Percentiles rank a stretch among this genome's conserved stretches.
These are phyloP conservation scores for Nemapogon koenigi DNA, from an alignment of 2,888 invertebrate species.

Conservation along the genomic window DNA sequence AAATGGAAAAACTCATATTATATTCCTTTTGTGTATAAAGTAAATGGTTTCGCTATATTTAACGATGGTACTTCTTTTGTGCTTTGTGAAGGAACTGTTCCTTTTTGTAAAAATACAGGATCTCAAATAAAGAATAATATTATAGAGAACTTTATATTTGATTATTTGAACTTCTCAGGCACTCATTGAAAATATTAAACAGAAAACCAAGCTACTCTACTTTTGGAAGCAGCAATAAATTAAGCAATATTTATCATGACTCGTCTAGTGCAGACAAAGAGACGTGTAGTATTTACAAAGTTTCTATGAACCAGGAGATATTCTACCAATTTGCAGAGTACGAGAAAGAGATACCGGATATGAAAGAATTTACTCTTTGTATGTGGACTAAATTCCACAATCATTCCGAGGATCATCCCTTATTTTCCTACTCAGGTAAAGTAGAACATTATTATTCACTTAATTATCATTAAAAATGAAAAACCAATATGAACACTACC, in stretches of 20 bases:
- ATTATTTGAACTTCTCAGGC: conserved; percentile 25
- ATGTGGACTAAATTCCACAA: conserved; percentile 85
- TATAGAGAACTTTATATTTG: too few species aligned
- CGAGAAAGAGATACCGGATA: conserved; percentile 72
- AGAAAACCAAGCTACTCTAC: conserved; percentile 25
- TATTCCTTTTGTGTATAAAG: too few species aligned
- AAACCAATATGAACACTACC: too few species aligned
- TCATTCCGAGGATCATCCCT: conserved; percentile 81
- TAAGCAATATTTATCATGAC: conserved; percentile 20
- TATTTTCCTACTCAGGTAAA: conserved; percentile 84
- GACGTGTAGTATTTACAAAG: conserved; percentile 72
- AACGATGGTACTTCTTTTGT: too few species aligned
- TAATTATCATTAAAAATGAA: too few species aligned
- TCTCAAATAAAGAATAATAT: too few species aligned
- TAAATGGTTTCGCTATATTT: too few species aligned
- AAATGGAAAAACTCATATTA: too few species aligned
- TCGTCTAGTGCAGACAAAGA: conserved; percentile 39
- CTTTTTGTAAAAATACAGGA: too few species aligned
- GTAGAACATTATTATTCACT: too few species aligned
- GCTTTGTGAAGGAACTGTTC: too few species aligned
- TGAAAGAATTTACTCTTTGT: conserved; percentile 85
- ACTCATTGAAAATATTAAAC: conserved; percentile 41
- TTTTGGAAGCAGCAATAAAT: conserved; percentile 24
- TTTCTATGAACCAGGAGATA: conserved; percentile 72
- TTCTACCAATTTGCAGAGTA: conserved; percentile 78